Conservation (phyloP, 2,888 invertebrate species). For the Oxyscelio sp. region DNA sequence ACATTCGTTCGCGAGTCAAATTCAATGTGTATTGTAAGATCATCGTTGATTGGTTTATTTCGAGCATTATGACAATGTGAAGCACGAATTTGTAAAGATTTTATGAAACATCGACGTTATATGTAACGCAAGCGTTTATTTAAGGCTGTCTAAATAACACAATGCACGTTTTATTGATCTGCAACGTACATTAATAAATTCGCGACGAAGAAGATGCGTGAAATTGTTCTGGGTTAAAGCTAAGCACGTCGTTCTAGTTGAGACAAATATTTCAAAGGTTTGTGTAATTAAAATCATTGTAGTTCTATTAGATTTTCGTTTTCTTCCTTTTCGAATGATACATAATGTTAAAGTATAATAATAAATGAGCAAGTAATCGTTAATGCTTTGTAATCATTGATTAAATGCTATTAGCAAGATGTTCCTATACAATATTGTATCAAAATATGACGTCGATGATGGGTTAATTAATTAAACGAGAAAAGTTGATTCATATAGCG, state of each 20-base stretch:
- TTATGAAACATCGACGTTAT: constrained; percentile 32
- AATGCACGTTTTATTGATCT: constrained; percentile 25
- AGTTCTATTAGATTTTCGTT: no score
- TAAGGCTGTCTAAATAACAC: constrained; percentile 24
- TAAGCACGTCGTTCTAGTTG: no score
- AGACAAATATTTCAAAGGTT: no score
- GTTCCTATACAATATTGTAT: neutral
- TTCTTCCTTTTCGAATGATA: no score
- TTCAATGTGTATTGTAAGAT: constrained; percentile 23
- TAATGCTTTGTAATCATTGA: neutral
- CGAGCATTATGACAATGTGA: constrained; percentile 9
- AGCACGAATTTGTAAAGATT: constrained; percentile 18
- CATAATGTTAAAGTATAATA: neutral
- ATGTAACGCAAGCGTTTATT: constrained; percentile 50
- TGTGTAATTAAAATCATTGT: no score
- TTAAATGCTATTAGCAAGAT: neutral
- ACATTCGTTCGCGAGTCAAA: constrained; percentile 16
- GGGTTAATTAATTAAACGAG: neutral
- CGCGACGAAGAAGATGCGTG: neutral
- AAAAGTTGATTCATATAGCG: neutral
- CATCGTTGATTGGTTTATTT: constrained; percentile 22
- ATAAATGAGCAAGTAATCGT: neutral
- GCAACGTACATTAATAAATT: neutral
- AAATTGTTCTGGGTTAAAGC: constrained; percentile 17
- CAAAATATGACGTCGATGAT: neutral